Base-by-base conservation (phyloP, 1,140 invertebrate species). In the Drosophila kanapiae region DNA sequence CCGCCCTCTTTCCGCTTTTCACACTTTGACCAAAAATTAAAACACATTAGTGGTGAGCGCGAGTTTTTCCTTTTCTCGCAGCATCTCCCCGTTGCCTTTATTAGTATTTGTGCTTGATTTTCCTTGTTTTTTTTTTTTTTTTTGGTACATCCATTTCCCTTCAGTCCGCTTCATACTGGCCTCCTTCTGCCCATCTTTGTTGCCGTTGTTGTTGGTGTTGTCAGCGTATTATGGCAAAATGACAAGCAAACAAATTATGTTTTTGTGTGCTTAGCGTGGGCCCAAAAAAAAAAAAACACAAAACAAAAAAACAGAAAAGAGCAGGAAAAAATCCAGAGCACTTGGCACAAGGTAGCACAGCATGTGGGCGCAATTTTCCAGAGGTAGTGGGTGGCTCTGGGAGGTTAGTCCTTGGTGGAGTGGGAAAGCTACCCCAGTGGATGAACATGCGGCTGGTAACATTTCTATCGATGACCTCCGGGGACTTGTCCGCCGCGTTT, bases 241-340 rank as follows among this genome's bases (percentile, higher is more conserved):
- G 83, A 75, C 84, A 83, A 78, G 83, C 83, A 88, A 87, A 88
- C 83, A 87, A 87, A 87, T 87, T 87, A 88, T 87, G 84, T 80
- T 88, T 87, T 78, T 88, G 83, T 87, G 86, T 83, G 84, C 63
- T 87, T 74, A 88, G 54, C 83, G 64, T 82, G 71, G 60, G 75
- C 75, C 48, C 58, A 77, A 76, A 56, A 64, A 75, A 65, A 57
- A 49, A 62, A 62, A 49, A 33, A 42, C n/a, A 18, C 5, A 43
- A 37, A 23, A 33, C 38, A 56, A 64, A 54, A 43, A 37, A 23
- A 23, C 23, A 2, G 23, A 23, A 33, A 48, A 56, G 31, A 31
- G 62, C 38, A 38, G 61, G 62, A 40, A 58, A 64, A 58, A 56
- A 67, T 61, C 62, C 67, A 76, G 74, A 58, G 65, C 75, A 79